Base-by-base conservation (phyloP, 2,797 vertebrate species). In the Scolopax rusticola region DNA sequence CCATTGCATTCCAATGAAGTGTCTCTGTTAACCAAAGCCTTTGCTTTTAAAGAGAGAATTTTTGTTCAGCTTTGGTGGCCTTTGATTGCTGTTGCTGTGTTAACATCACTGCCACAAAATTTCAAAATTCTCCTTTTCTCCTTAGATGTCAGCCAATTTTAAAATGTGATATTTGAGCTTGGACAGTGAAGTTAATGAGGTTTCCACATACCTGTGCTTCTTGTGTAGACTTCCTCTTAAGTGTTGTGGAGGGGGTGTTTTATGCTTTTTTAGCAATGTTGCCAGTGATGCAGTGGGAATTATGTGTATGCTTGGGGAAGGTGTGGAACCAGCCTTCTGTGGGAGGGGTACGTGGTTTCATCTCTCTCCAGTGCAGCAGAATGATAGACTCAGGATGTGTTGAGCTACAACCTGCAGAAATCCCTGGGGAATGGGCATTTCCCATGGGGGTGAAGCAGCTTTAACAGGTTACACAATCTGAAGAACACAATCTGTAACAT, bases 241-340 rank as follows among this genome's bases (percentile, higher is more conserved):
- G 24, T 45, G 83, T 59, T 65, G 32, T 40, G 28, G 36, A 50
- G 24, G 48, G 54, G 51, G 32, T n/a, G 10, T 43, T 53, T 54
- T 54, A 64, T 54, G 24, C 13, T 20, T 54, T 90, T 79, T 45
- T 36, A 53, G 21, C 38, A 59, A n/a, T 9, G 6, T 68, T 75
- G 24, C 23, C 15, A 43, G 33, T 30, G 51, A 30, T 75, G 56
- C 27, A 48, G 50, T 38, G 21, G 32, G 40, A 84, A 36, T 74
- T 64, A 30, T 0, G 1, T 27, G 33, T 64, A 19, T 1, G 3
- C 18, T 28, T 74, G 43, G 0, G 1, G 15, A 4, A 7, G 8
- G 4, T n/a, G 45, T 48, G 24, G 54, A 79, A 78, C 12, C 32
- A 69, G 0, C 12, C 20, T 12, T 1, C 14, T 53, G 1, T 30